Evolutionary conservation across 2,113 vertebrate species (phyloP).

Genomic region (Macquaria ambigua): DNA sequence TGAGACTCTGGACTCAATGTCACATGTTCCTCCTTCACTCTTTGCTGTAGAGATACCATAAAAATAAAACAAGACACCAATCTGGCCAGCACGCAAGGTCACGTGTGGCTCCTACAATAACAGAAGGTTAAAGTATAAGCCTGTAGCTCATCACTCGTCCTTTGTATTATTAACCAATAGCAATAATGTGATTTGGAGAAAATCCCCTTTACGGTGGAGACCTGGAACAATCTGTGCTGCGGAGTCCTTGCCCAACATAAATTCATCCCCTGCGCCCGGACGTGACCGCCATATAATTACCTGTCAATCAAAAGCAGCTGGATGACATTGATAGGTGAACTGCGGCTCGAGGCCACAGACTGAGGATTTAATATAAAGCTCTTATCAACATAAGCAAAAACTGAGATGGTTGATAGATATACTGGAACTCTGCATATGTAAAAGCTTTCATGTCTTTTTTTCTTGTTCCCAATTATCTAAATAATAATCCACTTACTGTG

Average conservation of each 20-base stretch:
- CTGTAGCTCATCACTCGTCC: conserved; percentile 32
- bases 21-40: not conserved
- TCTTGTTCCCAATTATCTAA: not conserved
- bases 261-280: conserved; percentile 34
- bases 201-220: conserved; percentile 64
- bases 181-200: conserved; percentile 68
- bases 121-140: conserved; percentile 41
- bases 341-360: conserved; percentile 48
- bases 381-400: conserved; percentile 4
- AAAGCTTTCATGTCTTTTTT: not conserved
- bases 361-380: conserved; percentile 35
- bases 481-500: not conserved
- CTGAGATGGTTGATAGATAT: not conserved
- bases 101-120: conserved; percentile 9
- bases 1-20: not conserved
- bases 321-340: conserved; percentile 71
- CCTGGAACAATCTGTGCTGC: conserved; percentile 49
- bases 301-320: conserved; percentile 68
- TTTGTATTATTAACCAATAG: conserved; percentile 61
- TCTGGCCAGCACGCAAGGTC: conserved; percentile 33
- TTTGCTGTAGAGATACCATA: not conserved
- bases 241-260: conserved; percentile 57
- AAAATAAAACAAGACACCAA: conserved; percentile 24
- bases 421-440: not conserved
- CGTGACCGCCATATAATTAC: conserved; percentile 64